Base-by-base conservation (phyloP, 2,113 vertebrate genomes). In the Mesembrinibis cayennensis region DNA sequence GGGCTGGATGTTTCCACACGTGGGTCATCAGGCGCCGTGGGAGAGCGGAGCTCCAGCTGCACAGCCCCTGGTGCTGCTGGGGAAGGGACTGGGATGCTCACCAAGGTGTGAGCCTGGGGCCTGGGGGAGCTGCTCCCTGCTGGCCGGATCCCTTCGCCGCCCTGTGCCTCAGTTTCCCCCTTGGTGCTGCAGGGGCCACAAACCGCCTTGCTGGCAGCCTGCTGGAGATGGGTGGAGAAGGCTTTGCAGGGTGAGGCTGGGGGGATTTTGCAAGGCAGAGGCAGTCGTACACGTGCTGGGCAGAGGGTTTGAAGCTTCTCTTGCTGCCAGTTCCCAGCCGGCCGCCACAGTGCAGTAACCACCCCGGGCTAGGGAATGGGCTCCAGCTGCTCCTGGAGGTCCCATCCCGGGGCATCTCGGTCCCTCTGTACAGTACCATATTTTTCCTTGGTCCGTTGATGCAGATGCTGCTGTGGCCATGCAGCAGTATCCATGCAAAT, bases 351-450 rank as follows among this genome's bases (percentile, higher is more conserved):
- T n/a, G 62, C 52, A 7, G 53, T 47, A 13, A 6, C 36, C 10
- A 6, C 36, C 36, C 20, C 8, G 19, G 36, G 44, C 36, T 30
- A 30, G 44, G 29, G 36, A 59, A 59, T 1, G 1, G 72, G 72
- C 44, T 74, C 30, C 22, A 38, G n/a, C 7, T 9, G 16, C 34
- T 77, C 17, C 49, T 26, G 74, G 74, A 47, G 42, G 9, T 42
- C 69, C 44, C 25, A 7, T 55, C 62, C 16, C 50, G 8, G 10
- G 40, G 16, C 20, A 15, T 25, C 87, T 45, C 45, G 40, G 3
- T 12, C 40, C 25, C 1, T 42, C 47, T 7, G 2, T 1, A 3
- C 32, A 1, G 0, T 2, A 0, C 52, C 29, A 6, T 45, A 40
- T 59, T 70, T 42, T 16, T 4, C 30, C 30, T 40, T 32, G 67